A percentile compares a stretch with the other conserved stretches of the same genome.
These are phyloP conservation scores for Argya squamiceps DNA, from an alignment of 2,797 vertebrate genomes.

Conservation along the genomic window DNA sequence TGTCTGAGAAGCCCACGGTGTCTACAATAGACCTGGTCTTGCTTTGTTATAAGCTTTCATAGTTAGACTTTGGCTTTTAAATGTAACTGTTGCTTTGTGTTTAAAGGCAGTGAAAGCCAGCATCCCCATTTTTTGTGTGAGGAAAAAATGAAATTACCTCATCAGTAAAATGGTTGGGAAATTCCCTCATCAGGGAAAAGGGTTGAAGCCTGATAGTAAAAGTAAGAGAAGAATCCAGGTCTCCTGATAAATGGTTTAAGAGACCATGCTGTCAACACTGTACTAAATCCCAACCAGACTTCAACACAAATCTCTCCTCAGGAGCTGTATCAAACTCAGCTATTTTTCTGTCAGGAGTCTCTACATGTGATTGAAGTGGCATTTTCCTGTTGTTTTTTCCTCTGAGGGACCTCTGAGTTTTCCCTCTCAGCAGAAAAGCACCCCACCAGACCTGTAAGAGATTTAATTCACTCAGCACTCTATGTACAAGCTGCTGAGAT, in stretches of 20 bases:
- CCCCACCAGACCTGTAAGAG: neutral
- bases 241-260: neutral
- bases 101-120: neutral
- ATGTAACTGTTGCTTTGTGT: neutral
- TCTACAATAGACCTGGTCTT: neutral
- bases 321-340: neutral
- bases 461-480: neutral
- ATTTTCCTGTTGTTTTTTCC: neutral
- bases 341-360: neutral
- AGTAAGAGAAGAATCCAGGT: neutral
- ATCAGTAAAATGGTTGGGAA: no score
- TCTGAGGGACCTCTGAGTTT: neutral
- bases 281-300: neutral
- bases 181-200: neutral
- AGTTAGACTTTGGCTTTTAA: neutral
- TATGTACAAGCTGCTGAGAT: neutral
- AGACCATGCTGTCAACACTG: fast-evolving
- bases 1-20: neutral
- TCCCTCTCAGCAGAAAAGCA: neutral
- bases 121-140: neutral
- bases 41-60: neutral
- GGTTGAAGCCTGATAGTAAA: neutral
- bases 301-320: neutral
- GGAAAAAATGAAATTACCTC: neutral
- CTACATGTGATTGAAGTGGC: neutral